Conservation (phyloP, 2,888 invertebrate species). For the Sturmia bella region DNA sequence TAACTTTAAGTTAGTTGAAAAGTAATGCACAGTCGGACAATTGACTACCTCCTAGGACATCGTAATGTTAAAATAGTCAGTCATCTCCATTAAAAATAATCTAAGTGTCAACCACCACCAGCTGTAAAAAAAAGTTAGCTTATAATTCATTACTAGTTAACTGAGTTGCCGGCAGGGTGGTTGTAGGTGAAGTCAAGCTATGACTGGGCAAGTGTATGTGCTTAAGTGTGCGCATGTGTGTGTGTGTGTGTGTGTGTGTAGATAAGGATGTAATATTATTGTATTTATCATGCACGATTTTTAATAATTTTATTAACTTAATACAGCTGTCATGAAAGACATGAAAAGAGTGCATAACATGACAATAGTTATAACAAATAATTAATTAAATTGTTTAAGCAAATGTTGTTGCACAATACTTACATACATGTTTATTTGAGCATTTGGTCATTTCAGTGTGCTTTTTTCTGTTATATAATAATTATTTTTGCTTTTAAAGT, state of each 20-base stretch:
- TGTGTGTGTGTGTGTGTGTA: neutral
- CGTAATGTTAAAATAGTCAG: no score
- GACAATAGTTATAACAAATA: constrained; percentile 39
- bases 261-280: constrained; percentile 2
- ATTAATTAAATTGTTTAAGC: constrained; percentile 49
- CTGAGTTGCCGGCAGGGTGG: no score
- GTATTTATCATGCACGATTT: constrained; percentile 15
- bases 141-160: no score
- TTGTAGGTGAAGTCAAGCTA: no score
- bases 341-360: constrained; percentile 33
- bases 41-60: no score
- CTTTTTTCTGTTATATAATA: neutral
- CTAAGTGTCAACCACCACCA: no score
- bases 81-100: no score
- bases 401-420: constrained; percentile 15
- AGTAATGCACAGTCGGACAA: no score
- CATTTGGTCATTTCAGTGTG: neutral
- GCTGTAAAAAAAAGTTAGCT: no score
- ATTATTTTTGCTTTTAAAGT: neutral
- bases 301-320: constrained; percentile 56
- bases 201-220: no score
- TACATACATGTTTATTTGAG: neutral
- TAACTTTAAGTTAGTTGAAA: no score
- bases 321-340: constrained; percentile 21
- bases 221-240: neutral